A percentile compares a stretch with the other conserved stretches of the same genome.
phyloP scores from a whole-genome alignment of 2,113 vertebrate genomes.

The Asarcornis scutulata region DNA sequence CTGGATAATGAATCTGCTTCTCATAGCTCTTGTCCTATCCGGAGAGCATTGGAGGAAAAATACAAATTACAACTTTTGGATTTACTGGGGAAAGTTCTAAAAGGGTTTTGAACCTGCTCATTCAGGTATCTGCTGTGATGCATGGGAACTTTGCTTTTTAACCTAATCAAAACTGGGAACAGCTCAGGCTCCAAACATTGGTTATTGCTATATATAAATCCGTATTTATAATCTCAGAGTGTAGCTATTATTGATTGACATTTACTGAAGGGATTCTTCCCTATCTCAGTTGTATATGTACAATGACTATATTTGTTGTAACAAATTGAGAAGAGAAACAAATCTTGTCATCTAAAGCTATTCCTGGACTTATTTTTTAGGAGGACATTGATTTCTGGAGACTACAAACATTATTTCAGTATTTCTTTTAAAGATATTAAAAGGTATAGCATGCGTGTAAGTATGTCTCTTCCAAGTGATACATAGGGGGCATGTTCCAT shows the following conservation, averaged over 20 bases:
- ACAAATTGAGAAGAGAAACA: background rate
- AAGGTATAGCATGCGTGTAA: background rate
- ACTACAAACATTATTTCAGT: background rate
- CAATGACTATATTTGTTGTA: background rate
- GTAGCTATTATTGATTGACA: background rate
- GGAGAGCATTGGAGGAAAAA: background rate
- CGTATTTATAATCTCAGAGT: background rate
- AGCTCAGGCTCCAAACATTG: background rate
- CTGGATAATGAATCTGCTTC: constrained; percentile 18
- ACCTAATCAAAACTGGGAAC: background rate
- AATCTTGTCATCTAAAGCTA: background rate
- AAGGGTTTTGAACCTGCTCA: background rate
- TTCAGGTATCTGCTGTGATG: background rate
- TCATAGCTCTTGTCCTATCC: background rate
- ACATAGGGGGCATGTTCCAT: background rate
- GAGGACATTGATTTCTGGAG: no score
- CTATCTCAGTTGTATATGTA: background rate
- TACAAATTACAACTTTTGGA: background rate
- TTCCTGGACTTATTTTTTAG: background rate
- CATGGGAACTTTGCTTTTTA: background rate
- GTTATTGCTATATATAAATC: background rate
- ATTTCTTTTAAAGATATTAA: background rate
- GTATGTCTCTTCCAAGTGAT: background rate
- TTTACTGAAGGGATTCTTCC: background rate
- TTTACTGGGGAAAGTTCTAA: background rate